A percentile compares a stretch with the other conserved stretches of the same genome.
Evolutionary conservation across 1,140 invertebrate genomes (phyloP).

Genomic region (Diorhabda elongata): DNA sequence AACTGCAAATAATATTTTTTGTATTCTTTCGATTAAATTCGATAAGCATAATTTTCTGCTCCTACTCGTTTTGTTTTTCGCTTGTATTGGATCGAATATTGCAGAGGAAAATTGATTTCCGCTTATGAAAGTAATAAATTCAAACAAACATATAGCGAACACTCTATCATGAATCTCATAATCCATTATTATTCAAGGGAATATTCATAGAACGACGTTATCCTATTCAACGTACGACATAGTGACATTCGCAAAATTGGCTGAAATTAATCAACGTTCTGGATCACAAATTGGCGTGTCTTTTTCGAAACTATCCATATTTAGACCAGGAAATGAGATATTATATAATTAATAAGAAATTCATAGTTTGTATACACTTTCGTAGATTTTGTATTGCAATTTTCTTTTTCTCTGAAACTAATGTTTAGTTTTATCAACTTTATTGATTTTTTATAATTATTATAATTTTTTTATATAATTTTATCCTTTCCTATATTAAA

Average conservation of each 20-base stretch:
- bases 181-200: slow-evolving; percentile 6
- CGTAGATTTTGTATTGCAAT: too few species aligned
- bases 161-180: slow-evolving; percentile 12
- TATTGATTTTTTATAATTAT: too few species aligned
- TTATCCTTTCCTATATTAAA: too few species aligned
- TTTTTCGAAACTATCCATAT: not conserved
- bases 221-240: not conserved
- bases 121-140: not conserved
- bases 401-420: too few species aligned
- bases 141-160: not conserved
- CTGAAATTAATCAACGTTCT: slow-evolving; percentile 6
- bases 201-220: slow-evolving; percentile 5
- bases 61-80: not conserved
- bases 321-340: too few species aligned
- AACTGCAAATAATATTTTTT: too few species aligned
- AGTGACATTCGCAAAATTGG: not conserved
- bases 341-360: too few species aligned
- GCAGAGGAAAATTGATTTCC: not conserved
- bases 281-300: slow-evolving; percentile 5
- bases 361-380: too few species aligned
- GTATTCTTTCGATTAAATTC: not conserved
- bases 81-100: not conserved
- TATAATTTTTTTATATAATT: too few species aligned
- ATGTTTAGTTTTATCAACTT: too few species aligned
- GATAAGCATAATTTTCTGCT: not conserved